Base-by-base conservation (phyloP, 2,113 vertebrate species). In the Nibea albiflora region DNA sequence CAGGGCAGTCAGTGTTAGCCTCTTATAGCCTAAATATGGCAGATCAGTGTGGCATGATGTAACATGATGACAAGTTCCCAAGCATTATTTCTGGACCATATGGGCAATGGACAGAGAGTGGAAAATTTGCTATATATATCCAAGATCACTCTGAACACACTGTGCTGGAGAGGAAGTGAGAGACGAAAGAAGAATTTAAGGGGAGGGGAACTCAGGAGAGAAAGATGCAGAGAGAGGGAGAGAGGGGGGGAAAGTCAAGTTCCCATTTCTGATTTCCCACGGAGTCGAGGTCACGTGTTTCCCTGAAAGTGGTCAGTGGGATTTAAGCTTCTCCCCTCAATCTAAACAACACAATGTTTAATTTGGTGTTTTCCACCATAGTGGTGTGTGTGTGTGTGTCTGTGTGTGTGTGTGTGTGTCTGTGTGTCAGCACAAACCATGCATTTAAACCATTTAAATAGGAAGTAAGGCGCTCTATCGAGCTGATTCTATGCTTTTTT, bases 251-350 rank as follows among this genome's bases (percentile, higher is more conserved):
- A 73, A 85, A 85, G 72, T 80, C 11, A 26, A 81, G 90, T 88
- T 90, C 77, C 77, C 83, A 71, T 72, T 90, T 88, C 24, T 57
- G 17, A 74, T 84, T 93, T 93, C 90, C 89, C 92, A 92, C 85
- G 67, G 76, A 85, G 57, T 46, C 12, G 1, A 72, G 73, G 78
- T 86, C 90, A 83, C 78, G 63, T n/a, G 3, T 47, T 73, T 76
- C 44, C 66, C 67, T 84, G 46, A 72, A 76, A 84, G 68, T 47
- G 57, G 58, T 85, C 8, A 54, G 74, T 80, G 75, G 78, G 47
- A 81, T 74, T 86, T 69, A 2, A 65, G 17, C 15, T 60, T 1
- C 3, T 52, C 35, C 46, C 50, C 52, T 73, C 44, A 58, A 17
- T 71, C 52, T 83, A 71, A 87, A 87, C 58, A 78, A 70, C 49